phyloP scores from a whole-genome alignment of 2,797 vertebrate genomes.

The Myioborus miniatus region DNA sequence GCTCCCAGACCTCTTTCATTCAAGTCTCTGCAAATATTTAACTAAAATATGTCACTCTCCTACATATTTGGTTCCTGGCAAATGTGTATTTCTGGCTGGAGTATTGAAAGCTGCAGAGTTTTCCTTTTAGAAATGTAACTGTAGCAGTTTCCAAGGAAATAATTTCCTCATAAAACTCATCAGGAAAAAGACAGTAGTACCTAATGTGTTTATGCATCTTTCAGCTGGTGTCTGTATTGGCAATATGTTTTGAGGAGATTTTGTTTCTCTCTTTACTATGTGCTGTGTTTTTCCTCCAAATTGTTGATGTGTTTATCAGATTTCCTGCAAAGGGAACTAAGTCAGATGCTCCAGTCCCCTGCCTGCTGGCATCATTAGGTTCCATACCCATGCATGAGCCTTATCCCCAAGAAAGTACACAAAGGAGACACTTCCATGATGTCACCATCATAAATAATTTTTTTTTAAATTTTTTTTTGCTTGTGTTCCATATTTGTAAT shows the following conservation, averaged over 20 bases:
- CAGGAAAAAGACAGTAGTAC: not conserved
- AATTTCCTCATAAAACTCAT: not conserved
- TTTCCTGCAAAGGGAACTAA: not conserved
- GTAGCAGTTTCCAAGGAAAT: not conserved
- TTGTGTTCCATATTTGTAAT: rapidly evolving
- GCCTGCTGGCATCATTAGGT: not conserved
- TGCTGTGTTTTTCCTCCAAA: not conserved
- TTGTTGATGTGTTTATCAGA: not conserved
- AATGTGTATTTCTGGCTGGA: not conserved
- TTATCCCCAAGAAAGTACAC: not conserved
- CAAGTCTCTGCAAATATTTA: not conserved
- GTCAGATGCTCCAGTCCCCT: not conserved
- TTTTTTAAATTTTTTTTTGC: not conserved
- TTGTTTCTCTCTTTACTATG: not conserved
- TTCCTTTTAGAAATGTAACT: not conserved
- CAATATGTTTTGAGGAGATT: not conserved
- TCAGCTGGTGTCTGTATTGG: not conserved
- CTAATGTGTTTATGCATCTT: not conserved
- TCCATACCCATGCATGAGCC: not conserved
- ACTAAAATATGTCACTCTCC: not conserved
- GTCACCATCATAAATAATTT: not conserved
- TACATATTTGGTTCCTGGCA: not conserved
- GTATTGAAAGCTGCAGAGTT: not conserved
- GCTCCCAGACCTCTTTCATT: not conserved
- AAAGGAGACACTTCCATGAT: not conserved